Evolutionary conservation across 2,113 vertebrate genomes (phyloP), one percentile per base, ranked within the genome.

Genomic region (Calyptommatus sinebrachiatus): DNA sequence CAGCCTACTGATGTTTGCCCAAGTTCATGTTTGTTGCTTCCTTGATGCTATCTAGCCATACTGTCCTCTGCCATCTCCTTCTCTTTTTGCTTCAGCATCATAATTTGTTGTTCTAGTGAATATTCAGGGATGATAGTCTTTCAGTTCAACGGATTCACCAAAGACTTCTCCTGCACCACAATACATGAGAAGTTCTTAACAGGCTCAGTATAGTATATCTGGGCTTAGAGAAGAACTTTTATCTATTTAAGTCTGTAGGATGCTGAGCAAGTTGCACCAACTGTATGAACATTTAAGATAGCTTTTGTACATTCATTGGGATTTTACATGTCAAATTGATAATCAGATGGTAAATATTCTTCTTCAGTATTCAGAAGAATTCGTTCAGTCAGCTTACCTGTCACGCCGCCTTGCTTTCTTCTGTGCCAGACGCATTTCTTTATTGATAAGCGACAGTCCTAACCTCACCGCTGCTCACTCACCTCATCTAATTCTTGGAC

Each of bases 381-480:
- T 96, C 82, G 95, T 96, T 14, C 94, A 94, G 82, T 96, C 95
- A 1, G 95, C 95, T 70, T 96, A 96, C 86, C 88, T 95, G 50
- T 95, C 95, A 35, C 93, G 93, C 7, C 93, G 94, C 81, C 95
- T 96, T 4, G 95, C 95, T 57, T 95, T 91, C 76, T 95, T 96
- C 3, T 95, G 95, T 87, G 94, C 95, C 89, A 91, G 94, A 57
- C 92, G 93, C 50, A 91, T 96, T 0, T 92, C 94, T 8, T 22
- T 92, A 1, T 74, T 95, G 69, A 90, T 96, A 31, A 88, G 91
- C 0, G 95, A 96, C 1, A 91, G 88, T 73, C 86, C 92, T 14
- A 73, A 4, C 79, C 92, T 92, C 7, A 88, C 88, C 0, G 82
- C 91, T 31, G 89, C 91, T 20, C 94, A 92, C 76, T 89, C 94